Evolutionary conservation across 1,140 invertebrate genomes (phyloP).

Genomic region (Leptoteleia sp.): DNA sequence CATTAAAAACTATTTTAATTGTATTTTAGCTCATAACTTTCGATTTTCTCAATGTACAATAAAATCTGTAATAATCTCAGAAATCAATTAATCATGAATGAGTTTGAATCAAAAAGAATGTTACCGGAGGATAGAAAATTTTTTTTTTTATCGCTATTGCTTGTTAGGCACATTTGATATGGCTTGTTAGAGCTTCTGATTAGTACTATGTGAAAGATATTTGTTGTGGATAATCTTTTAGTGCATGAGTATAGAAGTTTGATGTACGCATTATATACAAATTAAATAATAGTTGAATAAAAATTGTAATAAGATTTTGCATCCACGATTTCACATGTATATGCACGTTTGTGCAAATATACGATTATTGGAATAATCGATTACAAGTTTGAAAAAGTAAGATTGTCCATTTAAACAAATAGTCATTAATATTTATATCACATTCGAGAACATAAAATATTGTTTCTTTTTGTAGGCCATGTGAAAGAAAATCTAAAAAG

Average conservation of each 20-base stretch:
- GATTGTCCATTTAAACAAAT: constrained; percentile 23
- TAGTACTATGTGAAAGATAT: no score
- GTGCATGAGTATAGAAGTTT: no score
- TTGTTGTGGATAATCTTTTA: no score
- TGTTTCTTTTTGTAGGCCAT: constrained; percentile 39
- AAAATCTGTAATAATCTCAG: constrained; percentile 35
- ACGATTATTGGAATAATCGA: no score
- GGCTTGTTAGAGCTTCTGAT: background rate
- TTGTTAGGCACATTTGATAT: constrained; percentile 6
- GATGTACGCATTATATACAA: no score
- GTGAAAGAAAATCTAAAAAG: constrained; percentile 52
- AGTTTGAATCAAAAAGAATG: constrained; percentile 12
- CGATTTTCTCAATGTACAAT: constrained; percentile 17
- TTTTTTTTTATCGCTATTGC: constrained; percentile 1
- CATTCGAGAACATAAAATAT: constrained; percentile 32
- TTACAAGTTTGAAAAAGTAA: background rate
- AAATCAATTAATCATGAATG: constrained; percentile 37
- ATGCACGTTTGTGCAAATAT: no score
- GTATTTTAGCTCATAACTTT: background rate
- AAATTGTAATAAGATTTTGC: no score
- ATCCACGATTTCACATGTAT: no score
- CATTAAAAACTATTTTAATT: constrained; percentile 18
- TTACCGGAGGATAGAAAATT: background rate
- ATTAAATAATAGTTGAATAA: no score
- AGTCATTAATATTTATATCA: constrained; percentile 45